These are phyloP conservation scores for Epirrita christyi DNA, from an alignment of 2,888 invertebrate genomes.

Conservation along the genomic window DNA sequence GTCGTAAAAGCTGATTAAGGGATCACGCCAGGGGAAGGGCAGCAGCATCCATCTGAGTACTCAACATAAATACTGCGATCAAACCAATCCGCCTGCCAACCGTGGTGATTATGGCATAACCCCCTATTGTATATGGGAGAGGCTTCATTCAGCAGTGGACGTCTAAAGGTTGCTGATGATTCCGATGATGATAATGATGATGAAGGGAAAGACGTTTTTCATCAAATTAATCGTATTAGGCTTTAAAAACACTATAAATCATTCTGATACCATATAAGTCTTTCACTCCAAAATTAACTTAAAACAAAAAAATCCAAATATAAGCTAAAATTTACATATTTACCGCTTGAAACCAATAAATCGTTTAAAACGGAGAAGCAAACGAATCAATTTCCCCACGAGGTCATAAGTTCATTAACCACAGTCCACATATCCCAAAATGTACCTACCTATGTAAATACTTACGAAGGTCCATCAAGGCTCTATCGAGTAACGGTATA, in stretches of 20 bases:
- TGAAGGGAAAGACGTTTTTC: background rate
- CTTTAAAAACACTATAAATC: constrained; percentile 7
- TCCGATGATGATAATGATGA: too few relatives aligned
- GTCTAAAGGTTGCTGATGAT: too few relatives aligned
- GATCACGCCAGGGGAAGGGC: too few relatives aligned
- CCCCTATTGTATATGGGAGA: too few relatives aligned
- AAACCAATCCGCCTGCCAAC: too few relatives aligned
- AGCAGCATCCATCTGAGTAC: too few relatives aligned
- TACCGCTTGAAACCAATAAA: constrained; percentile 32
- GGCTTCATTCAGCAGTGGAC: too few relatives aligned
- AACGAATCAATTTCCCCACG: constrained; percentile 46
- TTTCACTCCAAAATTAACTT: background rate
- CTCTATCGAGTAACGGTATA: constrained; percentile 30
- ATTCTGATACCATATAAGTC: background rate
- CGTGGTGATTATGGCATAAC: too few relatives aligned
- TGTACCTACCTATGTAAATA: constrained; percentile 9
- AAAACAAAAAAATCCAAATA: constrained; percentile 4
- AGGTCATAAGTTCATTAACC: constrained; percentile 47
- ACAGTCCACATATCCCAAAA: constrained; percentile 23
- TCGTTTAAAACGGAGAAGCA: constrained; percentile 36
- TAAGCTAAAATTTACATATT: constrained; percentile 27
- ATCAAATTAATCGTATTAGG: constrained; percentile 4
- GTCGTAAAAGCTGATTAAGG: too few relatives aligned
- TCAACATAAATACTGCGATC: too few relatives aligned
- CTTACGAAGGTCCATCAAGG: constrained; percentile 47